phyloP scores from a whole-genome alignment of 1,140 invertebrate species.

The Holotrichia oblita region DNA sequence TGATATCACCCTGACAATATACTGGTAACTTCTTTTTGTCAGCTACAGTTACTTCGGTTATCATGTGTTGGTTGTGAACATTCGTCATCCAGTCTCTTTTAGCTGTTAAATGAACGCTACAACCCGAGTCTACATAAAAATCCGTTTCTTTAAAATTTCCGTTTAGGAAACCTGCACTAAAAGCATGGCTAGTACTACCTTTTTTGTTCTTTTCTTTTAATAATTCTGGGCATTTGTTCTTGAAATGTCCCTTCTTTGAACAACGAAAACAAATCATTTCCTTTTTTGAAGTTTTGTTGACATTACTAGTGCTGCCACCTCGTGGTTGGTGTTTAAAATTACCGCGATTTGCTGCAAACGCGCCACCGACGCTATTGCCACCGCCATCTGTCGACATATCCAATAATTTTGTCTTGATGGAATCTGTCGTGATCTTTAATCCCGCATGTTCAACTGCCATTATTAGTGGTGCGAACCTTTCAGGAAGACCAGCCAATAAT shows the following conservation, averaged over 20 bases:
- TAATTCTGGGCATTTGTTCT: constrained; percentile 28
- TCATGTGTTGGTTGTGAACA: neutral
- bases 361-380: constrained; percentile 66
- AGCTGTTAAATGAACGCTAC: constrained; percentile 52
- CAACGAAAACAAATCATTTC: neutral
- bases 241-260: neutral
- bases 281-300: neutral
- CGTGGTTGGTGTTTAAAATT: neutral
- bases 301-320: neutral
- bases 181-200: neutral
- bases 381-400: neutral
- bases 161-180: neutral
- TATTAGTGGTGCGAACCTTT: no score
- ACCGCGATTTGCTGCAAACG: neutral
- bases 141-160: constrained; percentile 35
- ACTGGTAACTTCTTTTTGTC: constrained; percentile 41
- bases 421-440: neutral
- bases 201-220: constrained; percentile 10
- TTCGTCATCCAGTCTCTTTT: constrained; percentile 48
- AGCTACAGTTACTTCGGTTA: constrained; percentile 42
- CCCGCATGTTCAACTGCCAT: no score
- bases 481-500: no score
- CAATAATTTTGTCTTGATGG: neutral
- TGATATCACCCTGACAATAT: neutral
- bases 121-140: constrained; percentile 53